These are phyloP conservation scores for Tupaia chinensis DNA, from an alignment of 2,113 vertebrate species.

Conservation along the genomic window DNA sequence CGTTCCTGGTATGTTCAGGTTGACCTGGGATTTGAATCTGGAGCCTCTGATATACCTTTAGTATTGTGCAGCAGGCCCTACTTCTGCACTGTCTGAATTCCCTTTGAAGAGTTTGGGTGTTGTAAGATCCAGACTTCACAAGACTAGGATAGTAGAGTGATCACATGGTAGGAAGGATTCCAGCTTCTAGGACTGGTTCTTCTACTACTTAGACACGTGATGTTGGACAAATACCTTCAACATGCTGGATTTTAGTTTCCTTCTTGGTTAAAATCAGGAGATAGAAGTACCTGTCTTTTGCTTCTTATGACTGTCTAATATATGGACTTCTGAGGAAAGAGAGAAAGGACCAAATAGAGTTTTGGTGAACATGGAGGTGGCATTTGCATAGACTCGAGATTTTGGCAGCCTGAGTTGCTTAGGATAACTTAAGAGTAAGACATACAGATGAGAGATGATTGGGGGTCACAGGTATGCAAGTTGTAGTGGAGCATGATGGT, in stretches of 20 bases:
- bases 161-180: background rate
- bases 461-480: background rate
- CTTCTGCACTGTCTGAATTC: no score
- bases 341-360: background rate
- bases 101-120: background rate
- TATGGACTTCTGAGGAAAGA: background rate
- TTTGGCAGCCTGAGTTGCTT: background rate
- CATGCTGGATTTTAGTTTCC: background rate
- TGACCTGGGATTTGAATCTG: no score
- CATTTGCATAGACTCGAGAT: background rate
- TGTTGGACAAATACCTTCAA: background rate
- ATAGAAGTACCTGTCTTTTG: background rate
- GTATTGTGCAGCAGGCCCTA: no score
- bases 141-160: background rate
- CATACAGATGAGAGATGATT: background rate
- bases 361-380: background rate
- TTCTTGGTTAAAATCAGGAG: background rate
- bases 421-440: background rate
- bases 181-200: background rate
- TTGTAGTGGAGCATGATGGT: background rate
- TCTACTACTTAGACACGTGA: background rate
- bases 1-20: no score
- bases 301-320: background rate
- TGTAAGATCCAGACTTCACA: background rate
- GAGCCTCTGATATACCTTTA: no score